These are phyloP conservation scores for Colaptes auratus DNA, from an alignment of 2,113 vertebrate genomes.

Conservation along the genomic window DNA sequence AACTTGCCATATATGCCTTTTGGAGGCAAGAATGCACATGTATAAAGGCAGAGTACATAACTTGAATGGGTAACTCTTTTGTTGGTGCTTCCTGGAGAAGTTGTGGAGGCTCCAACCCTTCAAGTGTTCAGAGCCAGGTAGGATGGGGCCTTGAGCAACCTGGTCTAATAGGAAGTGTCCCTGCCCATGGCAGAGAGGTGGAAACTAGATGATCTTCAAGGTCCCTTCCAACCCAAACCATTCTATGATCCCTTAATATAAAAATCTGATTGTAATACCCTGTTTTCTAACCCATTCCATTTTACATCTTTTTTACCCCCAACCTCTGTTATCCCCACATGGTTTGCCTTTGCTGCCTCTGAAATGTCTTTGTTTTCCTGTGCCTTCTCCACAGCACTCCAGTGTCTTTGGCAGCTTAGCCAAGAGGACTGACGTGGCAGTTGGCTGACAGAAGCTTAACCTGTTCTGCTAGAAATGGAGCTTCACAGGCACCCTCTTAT, in stretches of 20 bases:
- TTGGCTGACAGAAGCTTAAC: neutral
- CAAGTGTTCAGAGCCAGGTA: too few species aligned
- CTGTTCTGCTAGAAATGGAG: neutral
- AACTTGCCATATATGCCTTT: neutral
- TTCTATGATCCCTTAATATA: too few species aligned
- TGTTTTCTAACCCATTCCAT: neutral
- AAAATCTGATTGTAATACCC: neutral
- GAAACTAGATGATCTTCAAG: too few species aligned
- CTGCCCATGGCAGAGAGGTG: too few species aligned
- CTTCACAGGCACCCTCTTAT: neutral
- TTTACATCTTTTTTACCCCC: neutral
- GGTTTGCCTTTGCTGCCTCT: neutral
- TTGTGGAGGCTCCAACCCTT: too few species aligned
- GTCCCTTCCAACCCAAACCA: too few species aligned
- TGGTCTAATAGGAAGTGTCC: too few species aligned
- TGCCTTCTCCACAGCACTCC: neutral
- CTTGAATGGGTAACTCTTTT: neutral
- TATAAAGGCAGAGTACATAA: neutral
- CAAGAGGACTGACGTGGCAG: neutral
- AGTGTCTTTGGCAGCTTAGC: neutral
- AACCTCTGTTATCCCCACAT: neutral
- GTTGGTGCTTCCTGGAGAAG: neutral
- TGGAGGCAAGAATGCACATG: neutral
- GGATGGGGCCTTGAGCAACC: too few species aligned
- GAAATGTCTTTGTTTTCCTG: neutral